These are phyloP conservation scores for Erythrocercus mccallii DNA, from an alignment of 2,113 vertebrate species.

Conservation along the genomic window DNA sequence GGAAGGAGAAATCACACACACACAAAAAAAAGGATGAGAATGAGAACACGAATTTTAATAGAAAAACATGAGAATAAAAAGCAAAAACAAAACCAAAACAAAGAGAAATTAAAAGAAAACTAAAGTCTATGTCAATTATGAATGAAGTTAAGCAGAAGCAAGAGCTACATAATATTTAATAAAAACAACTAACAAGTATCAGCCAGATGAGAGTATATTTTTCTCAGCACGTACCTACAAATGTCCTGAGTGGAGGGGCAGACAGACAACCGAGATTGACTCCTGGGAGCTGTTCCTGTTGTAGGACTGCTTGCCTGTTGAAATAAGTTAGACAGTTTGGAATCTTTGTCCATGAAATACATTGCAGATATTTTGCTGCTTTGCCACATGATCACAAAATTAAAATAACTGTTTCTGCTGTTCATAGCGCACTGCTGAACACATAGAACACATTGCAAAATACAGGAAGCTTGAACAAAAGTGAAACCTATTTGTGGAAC, in stretches of 20 bases:
- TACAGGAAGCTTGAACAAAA: conserved; percentile 75
- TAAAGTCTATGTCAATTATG: neutral
- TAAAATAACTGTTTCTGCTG: conserved; percentile 59
- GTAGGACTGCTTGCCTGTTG: conserved; percentile 92
- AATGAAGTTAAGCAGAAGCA: conserved; percentile 37
- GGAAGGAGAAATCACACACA: conserved; percentile 37
- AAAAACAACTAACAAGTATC: neutral
- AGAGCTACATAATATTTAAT: neutral
- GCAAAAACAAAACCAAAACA: conserved; percentile 5
- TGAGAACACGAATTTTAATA: conserved; percentile 44
- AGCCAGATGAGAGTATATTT: neutral
- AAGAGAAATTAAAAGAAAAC: conserved; percentile 4
- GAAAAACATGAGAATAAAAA: conserved; percentile 50
- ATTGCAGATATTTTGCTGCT: conserved; percentile 75
- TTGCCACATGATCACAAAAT: conserved; percentile 77
- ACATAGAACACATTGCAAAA: conserved; percentile 25
- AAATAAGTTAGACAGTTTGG: conserved; percentile 80
- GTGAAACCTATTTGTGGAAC: conserved; percentile 79
- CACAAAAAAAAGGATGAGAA: conserved; percentile 53
- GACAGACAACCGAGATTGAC: conserved; percentile 82
- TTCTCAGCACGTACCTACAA: conserved; percentile 83
- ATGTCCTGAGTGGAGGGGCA: conserved; percentile 92
- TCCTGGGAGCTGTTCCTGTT: conserved; percentile 79
- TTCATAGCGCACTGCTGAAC: conserved; percentile 49
- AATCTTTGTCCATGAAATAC: conserved; percentile 80